phyloP scores from a whole-genome alignment of 2,797 vertebrate genomes.

The Spinibarbus caldwelli region DNA sequence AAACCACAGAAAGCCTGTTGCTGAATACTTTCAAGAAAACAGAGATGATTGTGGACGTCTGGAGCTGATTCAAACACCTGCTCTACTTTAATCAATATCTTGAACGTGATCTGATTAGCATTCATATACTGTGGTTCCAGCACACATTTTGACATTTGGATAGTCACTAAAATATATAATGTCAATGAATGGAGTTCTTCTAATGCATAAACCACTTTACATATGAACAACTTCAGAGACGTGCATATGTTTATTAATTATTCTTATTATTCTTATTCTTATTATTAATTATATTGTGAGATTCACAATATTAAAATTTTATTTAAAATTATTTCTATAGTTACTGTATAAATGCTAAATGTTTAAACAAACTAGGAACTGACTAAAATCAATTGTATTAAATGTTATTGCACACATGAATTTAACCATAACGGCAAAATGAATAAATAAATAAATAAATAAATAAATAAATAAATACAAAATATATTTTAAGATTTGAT shows the following conservation, averaged over 20 bases:
- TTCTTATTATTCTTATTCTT: too few relatives aligned
- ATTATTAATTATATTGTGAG: too few relatives aligned
- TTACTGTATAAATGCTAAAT: too few relatives aligned
- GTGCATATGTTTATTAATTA: not conserved
- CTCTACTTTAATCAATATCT: constrained; percentile 6
- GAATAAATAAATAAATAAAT: too few relatives aligned
- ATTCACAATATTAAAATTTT: not conserved
- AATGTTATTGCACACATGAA: too few relatives aligned
- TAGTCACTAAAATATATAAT: too few relatives aligned
- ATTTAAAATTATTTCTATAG: not conserved
- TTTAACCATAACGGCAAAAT: too few relatives aligned
- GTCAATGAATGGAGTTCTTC: not conserved
- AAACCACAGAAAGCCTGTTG: constrained; percentile 1
- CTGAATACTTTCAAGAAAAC: not conserved
- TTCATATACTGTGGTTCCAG: not conserved
- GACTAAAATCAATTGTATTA: too few relatives aligned
- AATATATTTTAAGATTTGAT: not conserved
- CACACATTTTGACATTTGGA: not conserved
- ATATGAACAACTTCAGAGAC: not conserved
- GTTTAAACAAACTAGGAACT: too few relatives aligned
- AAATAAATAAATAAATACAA: too few relatives aligned
- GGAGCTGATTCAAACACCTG: constrained; percentile 1
- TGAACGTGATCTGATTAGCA: not conserved
- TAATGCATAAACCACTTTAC: not conserved
- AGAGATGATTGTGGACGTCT: constrained; percentile 17